Evolutionary conservation across 64 coral and sea anemone species (phyloP).

Genomic region (Trachythela sp.): DNA sequence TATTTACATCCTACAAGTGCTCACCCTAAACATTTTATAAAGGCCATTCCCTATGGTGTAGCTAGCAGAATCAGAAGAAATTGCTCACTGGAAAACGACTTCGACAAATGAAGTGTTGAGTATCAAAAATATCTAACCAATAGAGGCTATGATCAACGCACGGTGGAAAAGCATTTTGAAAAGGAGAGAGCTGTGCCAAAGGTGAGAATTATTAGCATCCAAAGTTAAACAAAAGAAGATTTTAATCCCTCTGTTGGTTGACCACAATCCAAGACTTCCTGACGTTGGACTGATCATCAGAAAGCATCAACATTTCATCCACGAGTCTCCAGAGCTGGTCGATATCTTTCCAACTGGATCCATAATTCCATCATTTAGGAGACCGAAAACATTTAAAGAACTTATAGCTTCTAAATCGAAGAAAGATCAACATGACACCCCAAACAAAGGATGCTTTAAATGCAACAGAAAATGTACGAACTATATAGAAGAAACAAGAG

Average conservation of each 20-base stretch:
- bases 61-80: not conserved
- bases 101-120: too few species aligned
- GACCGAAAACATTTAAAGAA: not conserved
- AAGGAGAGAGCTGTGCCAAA: too few species aligned
- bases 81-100: too few species aligned
- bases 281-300: not conserved
- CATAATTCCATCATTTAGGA: not conserved
- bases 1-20: constrained; percentile 23
- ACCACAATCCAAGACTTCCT: not conserved
- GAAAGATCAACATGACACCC: not conserved
- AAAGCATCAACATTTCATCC: not conserved
- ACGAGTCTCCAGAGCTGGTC: not conserved
- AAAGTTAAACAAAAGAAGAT: too few species aligned
- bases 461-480: constrained; percentile 3
- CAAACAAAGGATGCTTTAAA: not conserved
- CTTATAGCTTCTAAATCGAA: not conserved
- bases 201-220: too few species aligned
- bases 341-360: not conserved
- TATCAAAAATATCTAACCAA: too few species aligned
- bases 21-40: constrained; percentile 41
- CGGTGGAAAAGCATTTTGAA: too few species aligned
- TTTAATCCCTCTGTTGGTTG: too few species aligned
- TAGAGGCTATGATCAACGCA: too few species aligned
- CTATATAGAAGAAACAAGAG: not conserved
- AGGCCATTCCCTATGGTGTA: constrained; percentile 28